Evolutionary conservation across 37 sponge, comb jelly and placozoan genomes (phyloP).

Genomic region (Diacarnus erythraeanus): DNA sequence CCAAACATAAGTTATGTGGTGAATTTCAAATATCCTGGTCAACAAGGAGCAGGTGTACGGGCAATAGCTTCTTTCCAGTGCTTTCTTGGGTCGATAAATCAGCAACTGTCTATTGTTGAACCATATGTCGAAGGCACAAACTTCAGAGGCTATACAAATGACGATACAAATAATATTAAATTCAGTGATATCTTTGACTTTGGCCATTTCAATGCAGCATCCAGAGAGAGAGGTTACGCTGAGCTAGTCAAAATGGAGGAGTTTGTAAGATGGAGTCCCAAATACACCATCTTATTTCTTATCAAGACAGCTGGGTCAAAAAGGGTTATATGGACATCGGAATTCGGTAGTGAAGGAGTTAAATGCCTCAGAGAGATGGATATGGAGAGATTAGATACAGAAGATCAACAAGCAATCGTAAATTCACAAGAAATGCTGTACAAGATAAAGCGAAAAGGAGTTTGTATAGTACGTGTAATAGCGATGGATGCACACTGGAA

Average conservation of each 20-base stretch:
- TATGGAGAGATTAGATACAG: background rate
- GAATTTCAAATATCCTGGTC: slow-evolving; percentile 16
- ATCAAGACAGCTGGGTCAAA: background rate
- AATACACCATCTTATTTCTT: background rate
- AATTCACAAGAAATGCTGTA: background rate
- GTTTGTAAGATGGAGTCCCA: background rate
- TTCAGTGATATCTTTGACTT: slow-evolving; percentile 26
- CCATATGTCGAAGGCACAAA: slow-evolving; percentile 5
- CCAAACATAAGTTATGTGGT: background rate
- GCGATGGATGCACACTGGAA: background rate
- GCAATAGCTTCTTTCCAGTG: slow-evolving; percentile 26
- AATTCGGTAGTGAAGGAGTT: background rate
- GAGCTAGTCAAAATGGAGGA: background rate
- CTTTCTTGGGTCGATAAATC: slow-evolving; percentile 9
- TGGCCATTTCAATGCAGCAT: slow-evolving; percentile 15
- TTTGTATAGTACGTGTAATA: slow-evolving; percentile 1
- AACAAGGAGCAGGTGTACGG: slow-evolving; percentile 18
- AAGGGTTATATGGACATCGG: background rate
- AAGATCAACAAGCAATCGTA: background rate
- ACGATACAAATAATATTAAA: background rate
- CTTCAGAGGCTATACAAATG: background rate
- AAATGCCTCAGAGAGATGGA: background rate
- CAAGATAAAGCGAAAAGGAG: background rate
- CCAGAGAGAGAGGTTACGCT: background rate
- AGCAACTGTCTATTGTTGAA: slow-evolving; percentile 11